Evolutionary conservation across 2,888 invertebrate genomes (phyloP), one percentile per base, ranked within the genome.

Genomic region (Hirtodrosophila histrioides): DNA sequence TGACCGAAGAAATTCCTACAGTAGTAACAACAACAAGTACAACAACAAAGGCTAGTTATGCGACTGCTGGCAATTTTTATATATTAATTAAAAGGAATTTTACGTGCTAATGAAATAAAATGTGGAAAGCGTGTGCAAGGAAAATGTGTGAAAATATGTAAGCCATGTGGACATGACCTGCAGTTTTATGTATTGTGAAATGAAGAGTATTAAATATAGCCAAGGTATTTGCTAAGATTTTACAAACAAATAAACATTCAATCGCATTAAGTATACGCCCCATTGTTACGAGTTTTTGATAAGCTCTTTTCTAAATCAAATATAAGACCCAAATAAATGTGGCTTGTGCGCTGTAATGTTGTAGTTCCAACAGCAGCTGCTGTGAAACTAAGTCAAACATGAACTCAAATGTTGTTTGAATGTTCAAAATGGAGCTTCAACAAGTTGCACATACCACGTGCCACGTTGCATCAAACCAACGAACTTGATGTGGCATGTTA

Each of bases 71-170:
- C 74, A 65, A 78, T 78, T 84, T 78, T 78, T 84, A 81, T 84
- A 81, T 78, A 82, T 84, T 84, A 84, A 84, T 82, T 82, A 84
- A 82, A 82, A 61, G 64, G 76, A 76, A 84, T 84, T 84, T 84
- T 81, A 84, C 71, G 78, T 77, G 82, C 81, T 84, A 84, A 84
- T 82, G 76, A 84, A 82, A 82, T 82, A 70, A 76, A 84, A 74
- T 81, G 78, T 69, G 64, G 17, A 54, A 65, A 67, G 73, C 69
- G 55, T 68, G 29, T 23, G 44, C 35, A 44, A 48, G 41, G 39
- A 24, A 43, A 23, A 17, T 46, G 31, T 54, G 41, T 43, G 23
- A 9, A 36, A 33, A 29, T 17, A 12, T 44, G 4, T 10, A 8
- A 23, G n/a, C 23, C 35, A 12, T 11, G 11, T 27, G 36, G 27